Evolutionary conservation across 2,888 invertebrate genomes (phyloP), one percentile per base, ranked within the genome.

Genomic region (Limenitis camilla): DNA sequence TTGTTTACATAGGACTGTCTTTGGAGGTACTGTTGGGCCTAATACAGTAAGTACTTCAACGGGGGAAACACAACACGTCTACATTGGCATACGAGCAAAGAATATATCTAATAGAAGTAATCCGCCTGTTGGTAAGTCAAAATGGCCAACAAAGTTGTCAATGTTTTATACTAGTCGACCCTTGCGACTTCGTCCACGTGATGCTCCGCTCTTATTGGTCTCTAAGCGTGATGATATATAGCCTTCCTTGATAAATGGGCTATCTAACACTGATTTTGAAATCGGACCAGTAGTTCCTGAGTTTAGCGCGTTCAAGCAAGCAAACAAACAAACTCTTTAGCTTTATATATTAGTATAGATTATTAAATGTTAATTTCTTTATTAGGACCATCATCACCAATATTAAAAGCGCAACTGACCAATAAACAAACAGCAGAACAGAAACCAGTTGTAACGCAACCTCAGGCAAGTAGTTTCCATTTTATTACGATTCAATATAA

Each of bases 321-420:
- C n/a, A n/a, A n/a, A n/a, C n/a, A n/a, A n/a, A n/a, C n/a, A n/a
- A n/a, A n/a, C n/a, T n/a, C n/a, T n/a, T n/a, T n/a, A n/a, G n/a
- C n/a, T n/a, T n/a, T n/a, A n/a, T n/a, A n/a, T n/a, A n/a, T n/a
- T n/a, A n/a, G n/a, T n/a, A n/a, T n/a, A n/a, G n/a, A n/a, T n/a
- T 8, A 46, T 6, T 45, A 27, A 8, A 44, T 7, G 7, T 41
- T 40, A 32, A 41, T 45, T 35, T 33, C 39, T 51, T 5, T 48
- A 49, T 31, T 76, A 78, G 90, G 92, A 61, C 93, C 93, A 41
- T 89, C 92, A 32, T 94, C 94, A 40, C 94, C 94, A 7, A 95
- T 95, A 72, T 86, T 95, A 64, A 94, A 95, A 88, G 95, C 95
- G 64, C 94, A 95, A 80, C 87, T 95, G 65, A 94, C 94, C 65